A percentile compares a stretch with the other conserved stretches of the same genome.
These are phyloP conservation scores for Cephalopholis sonnerati DNA, from an alignment of 2,113 vertebrate genomes.

Conservation along the genomic window DNA sequence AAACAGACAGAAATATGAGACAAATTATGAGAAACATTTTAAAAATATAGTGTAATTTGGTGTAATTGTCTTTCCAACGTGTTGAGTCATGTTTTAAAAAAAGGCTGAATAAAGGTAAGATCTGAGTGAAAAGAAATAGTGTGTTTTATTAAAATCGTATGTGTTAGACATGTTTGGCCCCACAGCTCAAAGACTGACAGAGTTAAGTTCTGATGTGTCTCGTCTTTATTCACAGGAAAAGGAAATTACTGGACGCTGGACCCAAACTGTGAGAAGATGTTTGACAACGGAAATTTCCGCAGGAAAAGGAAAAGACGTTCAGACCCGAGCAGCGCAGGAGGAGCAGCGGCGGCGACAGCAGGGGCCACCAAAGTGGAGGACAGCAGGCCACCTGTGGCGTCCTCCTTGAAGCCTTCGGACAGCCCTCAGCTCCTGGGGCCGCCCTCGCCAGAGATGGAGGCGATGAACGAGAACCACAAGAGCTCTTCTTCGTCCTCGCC, in stretches of 20 bases:
- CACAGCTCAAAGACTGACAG: neutral
- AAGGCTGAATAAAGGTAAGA: neutral
- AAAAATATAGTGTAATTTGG: neutral
- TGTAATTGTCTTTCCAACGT: neutral
- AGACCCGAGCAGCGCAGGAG: constrained; percentile 78
- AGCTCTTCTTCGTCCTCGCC: constrained; percentile 83
- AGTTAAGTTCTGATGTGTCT: neutral
- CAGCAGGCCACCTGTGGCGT: constrained; percentile 70
- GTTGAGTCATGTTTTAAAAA: neutral
- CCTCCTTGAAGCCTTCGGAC: constrained; percentile 81
- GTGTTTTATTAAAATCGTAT: neutral
- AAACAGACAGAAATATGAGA: neutral
- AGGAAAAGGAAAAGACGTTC: constrained; percentile 95
- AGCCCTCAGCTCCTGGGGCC: constrained; percentile 88
- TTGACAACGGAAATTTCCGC: constrained; percentile 98
- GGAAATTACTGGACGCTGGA: constrained; percentile 99
- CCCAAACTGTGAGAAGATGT: constrained; percentile 99
- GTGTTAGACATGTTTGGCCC: neutral
- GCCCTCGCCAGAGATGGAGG: constrained; percentile 88
- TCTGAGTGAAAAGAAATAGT: neutral
- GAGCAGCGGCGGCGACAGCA: constrained; percentile 69
- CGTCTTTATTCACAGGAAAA: constrained; percentile 86
- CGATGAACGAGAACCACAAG: constrained; percentile 84
- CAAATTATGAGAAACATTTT: neutral
- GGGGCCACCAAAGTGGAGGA: constrained; percentile 87